Evolutionary conservation across 2,888 invertebrate genomes (phyloP).

Genomic region (Rhamphomyia laevipes): DNA sequence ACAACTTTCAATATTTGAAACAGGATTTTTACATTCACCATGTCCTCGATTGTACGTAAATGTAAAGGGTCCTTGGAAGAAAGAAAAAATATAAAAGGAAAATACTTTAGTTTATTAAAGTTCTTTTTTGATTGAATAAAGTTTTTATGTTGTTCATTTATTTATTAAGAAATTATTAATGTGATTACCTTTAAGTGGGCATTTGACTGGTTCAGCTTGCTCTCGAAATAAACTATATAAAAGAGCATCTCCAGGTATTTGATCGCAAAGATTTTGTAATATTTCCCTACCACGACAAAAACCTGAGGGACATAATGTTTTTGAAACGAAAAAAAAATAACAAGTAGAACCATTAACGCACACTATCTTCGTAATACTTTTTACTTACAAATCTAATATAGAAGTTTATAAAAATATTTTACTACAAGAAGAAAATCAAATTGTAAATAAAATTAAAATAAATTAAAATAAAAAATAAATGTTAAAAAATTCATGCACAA

Average conservation of each 20-base stretch:
- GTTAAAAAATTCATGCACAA: too few relatives aligned
- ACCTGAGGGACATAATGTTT: slow-evolving; percentile 39
- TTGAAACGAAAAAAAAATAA: slow-evolving; percentile 9
- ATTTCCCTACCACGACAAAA: slow-evolving; percentile 47
- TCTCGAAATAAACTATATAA: slow-evolving; percentile 84
- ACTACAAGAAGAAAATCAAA: too few relatives aligned
- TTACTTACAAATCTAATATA: neutral
- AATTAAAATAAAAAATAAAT: too few relatives aligned
- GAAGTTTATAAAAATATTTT: too few relatives aligned
- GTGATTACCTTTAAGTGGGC: slow-evolving; percentile 54
- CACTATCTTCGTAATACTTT: slow-evolving; percentile 17
- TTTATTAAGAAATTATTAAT: neutral
- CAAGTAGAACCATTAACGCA: slow-evolving; percentile 28
- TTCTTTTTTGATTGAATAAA: neutral
- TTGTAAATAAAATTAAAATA: too few relatives aligned
- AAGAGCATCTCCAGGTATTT: slow-evolving; percentile 79
- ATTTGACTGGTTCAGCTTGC: slow-evolving; percentile 76
- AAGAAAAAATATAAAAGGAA: neutral
- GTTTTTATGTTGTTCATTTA: neutral
- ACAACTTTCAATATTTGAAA: slow-evolving; percentile 86
- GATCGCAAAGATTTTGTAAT: slow-evolving; percentile 68
- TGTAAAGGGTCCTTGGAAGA: slow-evolving; percentile 71
- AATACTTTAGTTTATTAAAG: neutral
- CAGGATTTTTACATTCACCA: slow-evolving; percentile 79
- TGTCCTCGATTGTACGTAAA: slow-evolving; percentile 89